A percentile compares a stretch with the other conserved stretches of the same genome.
Evolutionary conservation across 2,888 invertebrate species (phyloP).

Genomic region (Coelinius sp.): DNA sequence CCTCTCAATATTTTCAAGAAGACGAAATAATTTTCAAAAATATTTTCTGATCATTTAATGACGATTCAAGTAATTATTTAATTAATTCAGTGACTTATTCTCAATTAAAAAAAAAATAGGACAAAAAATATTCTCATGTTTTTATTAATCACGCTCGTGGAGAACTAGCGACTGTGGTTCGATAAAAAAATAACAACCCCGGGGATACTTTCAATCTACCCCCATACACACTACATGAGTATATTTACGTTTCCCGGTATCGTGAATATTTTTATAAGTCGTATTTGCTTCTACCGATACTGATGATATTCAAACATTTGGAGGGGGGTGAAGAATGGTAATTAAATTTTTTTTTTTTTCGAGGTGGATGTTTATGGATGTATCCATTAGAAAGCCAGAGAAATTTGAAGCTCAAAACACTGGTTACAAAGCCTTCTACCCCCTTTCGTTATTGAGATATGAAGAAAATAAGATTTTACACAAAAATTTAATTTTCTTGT

Average conservation of each 20-base stretch:
- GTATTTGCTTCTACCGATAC: constrained; percentile 9
- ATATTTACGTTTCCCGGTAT: constrained; percentile 26
- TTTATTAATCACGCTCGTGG: constrained; percentile 35
- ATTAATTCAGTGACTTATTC: background rate
- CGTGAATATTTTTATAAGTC: constrained; percentile 30
- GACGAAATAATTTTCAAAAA: background rate
- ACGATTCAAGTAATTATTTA: too few species aligned
- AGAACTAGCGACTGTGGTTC: constrained; percentile 13
- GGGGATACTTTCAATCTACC: constrained; percentile 15
- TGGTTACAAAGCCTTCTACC: too few species aligned
- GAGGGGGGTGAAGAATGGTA: background rate
- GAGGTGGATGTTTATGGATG: background rate
- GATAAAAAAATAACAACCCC: constrained; percentile 27
- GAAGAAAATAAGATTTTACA: too few species aligned
- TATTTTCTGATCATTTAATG: background rate
- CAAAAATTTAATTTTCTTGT: too few species aligned
- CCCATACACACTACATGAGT: background rate
- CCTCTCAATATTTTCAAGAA: background rate
- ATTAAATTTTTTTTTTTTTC: background rate
- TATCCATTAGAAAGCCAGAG: too few species aligned
- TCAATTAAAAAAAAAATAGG: too few species aligned
- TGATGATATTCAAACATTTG: constrained; percentile 15
- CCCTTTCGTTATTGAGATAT: too few species aligned
- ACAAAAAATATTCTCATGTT: constrained; percentile 25
- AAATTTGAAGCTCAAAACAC: too few species aligned